Evolutionary conservation across 2,113 vertebrate species (phyloP).

Genomic region (Coptodon bakossiorum): DNA sequence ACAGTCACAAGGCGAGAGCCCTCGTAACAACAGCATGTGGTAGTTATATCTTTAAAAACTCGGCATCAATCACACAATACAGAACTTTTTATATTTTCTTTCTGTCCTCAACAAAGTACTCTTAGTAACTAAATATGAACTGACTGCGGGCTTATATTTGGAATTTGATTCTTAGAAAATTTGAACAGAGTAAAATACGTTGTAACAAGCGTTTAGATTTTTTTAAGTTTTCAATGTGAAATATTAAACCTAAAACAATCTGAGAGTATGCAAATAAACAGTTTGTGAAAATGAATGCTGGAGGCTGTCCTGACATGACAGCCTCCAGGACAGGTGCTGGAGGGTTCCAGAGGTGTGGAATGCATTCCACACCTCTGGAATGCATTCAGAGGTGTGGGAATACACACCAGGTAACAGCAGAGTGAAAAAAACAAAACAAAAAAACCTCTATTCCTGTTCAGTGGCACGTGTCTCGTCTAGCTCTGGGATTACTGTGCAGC

Average conservation of each 20-base stretch:
- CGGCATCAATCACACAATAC: too few relatives aligned
- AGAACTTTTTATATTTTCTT: background rate
- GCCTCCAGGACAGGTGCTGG: too few relatives aligned
- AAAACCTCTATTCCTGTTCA: background rate
- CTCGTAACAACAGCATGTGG: too few relatives aligned
- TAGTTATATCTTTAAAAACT: background rate
- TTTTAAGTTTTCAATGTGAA: background rate
- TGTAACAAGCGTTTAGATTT: background rate
- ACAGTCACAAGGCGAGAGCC: too few relatives aligned
- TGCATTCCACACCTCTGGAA: too few relatives aligned
- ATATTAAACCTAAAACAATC: background rate
- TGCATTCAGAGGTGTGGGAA: background rate
- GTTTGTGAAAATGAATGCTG: background rate
- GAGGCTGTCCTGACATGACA: background rate
- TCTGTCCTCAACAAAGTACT: background rate
- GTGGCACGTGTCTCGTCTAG: background rate
- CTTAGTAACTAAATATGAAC: background rate
- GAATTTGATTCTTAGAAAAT: background rate
- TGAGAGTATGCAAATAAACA: background rate
- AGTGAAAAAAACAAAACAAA: background rate
- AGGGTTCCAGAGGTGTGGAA: too few relatives aligned
- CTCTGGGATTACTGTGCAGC: background rate
- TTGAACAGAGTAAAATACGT: background rate
- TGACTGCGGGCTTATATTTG: background rate
- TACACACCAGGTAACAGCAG: too few relatives aligned